These are phyloP conservation scores for Sphecodes monilicornis DNA, from an alignment of 2,888 invertebrate genomes.

Conservation along the genomic window DNA sequence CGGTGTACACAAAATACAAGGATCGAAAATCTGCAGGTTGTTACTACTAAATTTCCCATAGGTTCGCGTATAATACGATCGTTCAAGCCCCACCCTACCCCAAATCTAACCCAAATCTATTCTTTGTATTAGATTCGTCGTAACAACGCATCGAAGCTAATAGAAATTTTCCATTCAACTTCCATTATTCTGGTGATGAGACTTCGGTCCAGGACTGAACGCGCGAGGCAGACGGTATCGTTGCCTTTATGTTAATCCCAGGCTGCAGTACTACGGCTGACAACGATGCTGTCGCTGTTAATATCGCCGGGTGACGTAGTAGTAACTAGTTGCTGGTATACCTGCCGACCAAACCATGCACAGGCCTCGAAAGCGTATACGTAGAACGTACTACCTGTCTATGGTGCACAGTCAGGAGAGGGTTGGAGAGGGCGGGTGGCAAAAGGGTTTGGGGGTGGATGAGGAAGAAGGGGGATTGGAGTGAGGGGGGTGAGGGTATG, in stretches of 20 bases:
- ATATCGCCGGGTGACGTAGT: constrained; percentile 81
- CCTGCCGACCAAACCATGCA: constrained; percentile 69
- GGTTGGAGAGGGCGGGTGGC: constrained; percentile 29
- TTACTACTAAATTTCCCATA: not conserved
- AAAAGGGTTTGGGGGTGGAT: constrained; percentile 24
- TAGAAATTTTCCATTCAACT: not conserved
- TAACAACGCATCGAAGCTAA: not conserved
- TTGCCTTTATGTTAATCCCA: constrained; percentile 81
- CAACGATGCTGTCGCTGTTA: constrained; percentile 82
- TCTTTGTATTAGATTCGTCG: not conserved
- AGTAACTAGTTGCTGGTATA: constrained; percentile 78
- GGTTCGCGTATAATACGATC: not conserved
- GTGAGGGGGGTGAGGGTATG: constrained; percentile 5
- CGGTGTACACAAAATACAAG: not conserved
- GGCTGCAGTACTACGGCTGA: constrained; percentile 79
- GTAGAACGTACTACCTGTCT: constrained; percentile 68
- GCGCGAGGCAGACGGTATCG: constrained; percentile 62
- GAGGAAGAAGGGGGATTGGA: not conserved
- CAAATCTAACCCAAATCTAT: not conserved
- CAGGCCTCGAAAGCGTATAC: constrained; percentile 61
- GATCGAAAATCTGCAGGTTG: not conserved
- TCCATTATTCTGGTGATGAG: constrained; percentile 54
- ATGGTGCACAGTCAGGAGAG: constrained; percentile 62
- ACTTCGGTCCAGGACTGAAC: constrained; percentile 33
- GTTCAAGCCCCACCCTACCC: not conserved